phyloP scores from a whole-genome alignment of 1,140 invertebrate genomes.

The Bombus waltoni region DNA sequence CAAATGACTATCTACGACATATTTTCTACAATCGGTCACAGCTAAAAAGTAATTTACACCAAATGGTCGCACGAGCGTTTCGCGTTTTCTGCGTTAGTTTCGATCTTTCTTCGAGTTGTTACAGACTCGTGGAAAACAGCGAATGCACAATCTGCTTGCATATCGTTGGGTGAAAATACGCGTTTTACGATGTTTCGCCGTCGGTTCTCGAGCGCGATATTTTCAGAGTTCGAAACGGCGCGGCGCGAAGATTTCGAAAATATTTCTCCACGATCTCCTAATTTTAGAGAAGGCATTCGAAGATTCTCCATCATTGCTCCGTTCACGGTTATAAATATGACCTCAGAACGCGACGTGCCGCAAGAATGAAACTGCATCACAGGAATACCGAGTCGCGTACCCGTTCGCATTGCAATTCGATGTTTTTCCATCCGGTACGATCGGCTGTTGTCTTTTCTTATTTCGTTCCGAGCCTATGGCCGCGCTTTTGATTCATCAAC shows the following conservation, averaged over 20 bases:
- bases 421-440: background rate
- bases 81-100: background rate
- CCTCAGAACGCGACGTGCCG: constrained; percentile 32
- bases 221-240: background rate
- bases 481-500: too few species aligned
- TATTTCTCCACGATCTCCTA: constrained; percentile 19
- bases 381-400: background rate
- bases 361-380: constrained; percentile 44
- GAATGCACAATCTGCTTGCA: background rate
- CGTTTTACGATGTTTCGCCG: background rate
- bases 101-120: background rate
- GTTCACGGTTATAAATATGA: constrained; percentile 56
- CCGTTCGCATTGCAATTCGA: constrained; percentile 27
- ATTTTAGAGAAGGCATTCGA: constrained; percentile 50
- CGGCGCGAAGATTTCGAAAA: constrained; percentile 23
- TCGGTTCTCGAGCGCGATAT: background rate
- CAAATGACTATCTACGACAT: too few species aligned
- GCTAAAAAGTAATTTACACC: background rate
- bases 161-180: background rate
- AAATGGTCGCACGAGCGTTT: background rate
- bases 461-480: background rate
- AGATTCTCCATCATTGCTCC: constrained; percentile 39
- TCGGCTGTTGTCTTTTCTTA: background rate
- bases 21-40: background rate
- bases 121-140: background rate